Percentiles rank a stretch among this genome's conserved stretches.
Evolutionary conservation across 30 jellyfish, hydroid and myxozoan species (phyloP).

Genomic region (Sanderia malayensis): DNA sequence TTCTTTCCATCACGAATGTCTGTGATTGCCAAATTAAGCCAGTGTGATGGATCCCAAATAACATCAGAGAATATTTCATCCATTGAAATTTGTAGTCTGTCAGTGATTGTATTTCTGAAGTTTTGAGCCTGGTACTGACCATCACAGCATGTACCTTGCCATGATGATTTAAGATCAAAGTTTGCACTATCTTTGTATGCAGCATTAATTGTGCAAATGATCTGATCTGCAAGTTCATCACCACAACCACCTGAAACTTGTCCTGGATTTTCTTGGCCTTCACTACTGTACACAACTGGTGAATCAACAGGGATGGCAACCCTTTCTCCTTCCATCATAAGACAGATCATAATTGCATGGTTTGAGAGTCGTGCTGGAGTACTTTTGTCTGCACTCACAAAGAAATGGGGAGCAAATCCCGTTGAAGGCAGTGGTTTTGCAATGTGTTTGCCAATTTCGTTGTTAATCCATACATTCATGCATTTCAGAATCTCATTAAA

Average conservation of each 20-base stretch:
- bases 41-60: conserved; percentile 34
- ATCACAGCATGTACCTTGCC: conserved; percentile 35
- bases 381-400: conserved; percentile 28
- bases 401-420: no score
- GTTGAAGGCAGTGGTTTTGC: no score
- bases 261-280: not conserved
- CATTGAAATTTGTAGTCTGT: not conserved
- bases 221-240: conserved; percentile 15
- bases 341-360: conserved; percentile 36
- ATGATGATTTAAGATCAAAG: not conserved
- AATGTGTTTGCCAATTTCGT: no score
- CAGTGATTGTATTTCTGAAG: not conserved
- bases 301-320: conserved; percentile 22
- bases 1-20: conserved; percentile 7
- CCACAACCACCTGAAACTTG: conserved; percentile 8
- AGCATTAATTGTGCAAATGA: not conserved
- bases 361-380: conserved; percentile 9
- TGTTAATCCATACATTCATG: no score
- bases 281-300: conserved; percentile 6
- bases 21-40: conserved; percentile 15
- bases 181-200: not conserved
- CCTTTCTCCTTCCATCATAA: conserved; percentile 14
- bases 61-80: conserved; percentile 16
- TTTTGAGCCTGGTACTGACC: conserved; percentile 20
- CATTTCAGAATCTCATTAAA: conserved; percentile 5